Evolutionary conservation across 2,888 invertebrate genomes (phyloP).

Genomic region (Quadriops clusia): DNA sequence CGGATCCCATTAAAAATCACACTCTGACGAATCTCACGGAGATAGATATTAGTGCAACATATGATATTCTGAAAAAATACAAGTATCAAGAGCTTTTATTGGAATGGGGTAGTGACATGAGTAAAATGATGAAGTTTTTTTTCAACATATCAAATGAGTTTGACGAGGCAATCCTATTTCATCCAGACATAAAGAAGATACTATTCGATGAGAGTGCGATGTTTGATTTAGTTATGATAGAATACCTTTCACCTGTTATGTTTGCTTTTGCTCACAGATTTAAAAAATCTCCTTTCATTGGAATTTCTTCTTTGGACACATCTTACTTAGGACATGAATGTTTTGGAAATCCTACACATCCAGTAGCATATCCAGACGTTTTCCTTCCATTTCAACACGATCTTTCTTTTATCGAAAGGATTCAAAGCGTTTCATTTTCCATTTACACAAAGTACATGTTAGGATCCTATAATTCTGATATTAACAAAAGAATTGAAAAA

Average conservation of each 20-base stretch:
- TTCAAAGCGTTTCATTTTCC: conserved; percentile 8
- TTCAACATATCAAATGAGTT: conserved; percentile 9
- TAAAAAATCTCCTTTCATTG: conserved; percentile 18
- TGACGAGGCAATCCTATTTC: conserved; percentile 9
- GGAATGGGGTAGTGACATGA: too few relatives aligned
- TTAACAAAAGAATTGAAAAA: conserved; percentile 13
- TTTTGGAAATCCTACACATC: conserved; percentile 21
- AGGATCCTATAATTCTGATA: neutral
- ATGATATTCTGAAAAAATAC: conserved; percentile 11
- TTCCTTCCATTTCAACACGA: conserved; percentile 13
- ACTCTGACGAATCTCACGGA: conserved; percentile 26
- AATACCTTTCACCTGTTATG: conserved; percentile 14
- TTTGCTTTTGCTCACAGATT: conserved; percentile 16
- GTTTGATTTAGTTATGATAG: conserved; percentile 20
- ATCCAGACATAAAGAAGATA: conserved; percentile 11
- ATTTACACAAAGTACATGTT: conserved; percentile 2
- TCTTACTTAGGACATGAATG: conserved; percentile 13
- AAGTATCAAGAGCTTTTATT: too few relatives aligned
- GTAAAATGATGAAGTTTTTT: conserved; percentile 5
- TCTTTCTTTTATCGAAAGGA: conserved; percentile 14
- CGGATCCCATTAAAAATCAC: conserved; percentile 23
- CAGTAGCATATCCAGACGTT: conserved; percentile 14
- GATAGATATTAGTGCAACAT: conserved; percentile 23
- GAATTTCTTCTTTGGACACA: conserved; percentile 17
- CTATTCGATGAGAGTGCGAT: conserved; percentile 13